Evolutionary conservation across 2,113 vertebrate species (phyloP).

Genomic region (Erpornis zantholeuca): DNA sequence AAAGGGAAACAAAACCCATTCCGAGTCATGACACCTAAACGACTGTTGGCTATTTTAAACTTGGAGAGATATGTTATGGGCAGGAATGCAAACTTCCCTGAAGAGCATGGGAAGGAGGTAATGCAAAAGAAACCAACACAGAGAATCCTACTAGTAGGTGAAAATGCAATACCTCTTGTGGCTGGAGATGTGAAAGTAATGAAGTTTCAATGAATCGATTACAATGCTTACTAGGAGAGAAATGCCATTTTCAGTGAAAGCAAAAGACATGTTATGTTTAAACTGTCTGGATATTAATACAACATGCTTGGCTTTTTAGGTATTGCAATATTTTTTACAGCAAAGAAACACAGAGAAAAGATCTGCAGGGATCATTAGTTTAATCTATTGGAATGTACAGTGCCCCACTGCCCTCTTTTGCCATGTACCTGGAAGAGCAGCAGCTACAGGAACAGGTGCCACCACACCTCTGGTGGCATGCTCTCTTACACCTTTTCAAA

Average conservation of each 20-base stretch:
- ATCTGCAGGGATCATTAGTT: not conserved
- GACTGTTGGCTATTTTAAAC: not conserved
- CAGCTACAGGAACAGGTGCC: not conserved
- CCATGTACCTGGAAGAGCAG: conserved; percentile 24
- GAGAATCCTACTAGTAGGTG: not conserved
- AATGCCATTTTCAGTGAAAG: not conserved
- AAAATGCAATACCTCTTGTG: not conserved
- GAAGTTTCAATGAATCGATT: not conserved
- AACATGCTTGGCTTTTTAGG: not conserved
- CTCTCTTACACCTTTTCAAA: no score
- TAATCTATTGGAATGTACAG: not conserved
- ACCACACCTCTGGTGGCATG: no score
- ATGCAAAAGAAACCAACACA: not conserved
- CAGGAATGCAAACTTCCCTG: not conserved
- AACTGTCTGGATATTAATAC: not conserved
- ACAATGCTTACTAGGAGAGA: not conserved
- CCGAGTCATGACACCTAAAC: not conserved
- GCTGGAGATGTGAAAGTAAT: not conserved
- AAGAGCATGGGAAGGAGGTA: not conserved
- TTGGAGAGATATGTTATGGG: not conserved
- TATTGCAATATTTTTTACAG: not conserved
- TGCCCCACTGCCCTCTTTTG: conserved; percentile 63
- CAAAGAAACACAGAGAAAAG: not conserved
- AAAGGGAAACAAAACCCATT: not conserved
- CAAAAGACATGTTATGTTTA: not conserved